Evolutionary conservation across 2,113 vertebrate genomes (phyloP), one percentile per base, ranked within the genome.

Genomic region (Psittacula cyanocephala): DNA sequence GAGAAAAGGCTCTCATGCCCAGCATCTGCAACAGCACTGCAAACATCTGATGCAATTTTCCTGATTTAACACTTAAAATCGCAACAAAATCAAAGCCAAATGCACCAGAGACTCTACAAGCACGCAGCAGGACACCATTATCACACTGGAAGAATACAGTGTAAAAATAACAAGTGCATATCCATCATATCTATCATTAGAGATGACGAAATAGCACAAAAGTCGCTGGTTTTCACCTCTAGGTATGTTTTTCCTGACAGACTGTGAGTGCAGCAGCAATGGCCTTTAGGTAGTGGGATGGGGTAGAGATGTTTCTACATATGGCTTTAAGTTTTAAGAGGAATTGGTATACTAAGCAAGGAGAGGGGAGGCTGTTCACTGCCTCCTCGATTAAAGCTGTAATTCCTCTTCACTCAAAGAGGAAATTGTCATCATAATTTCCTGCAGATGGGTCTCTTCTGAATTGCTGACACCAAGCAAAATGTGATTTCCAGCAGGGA

Each of bases 361-460:
- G 39, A 41, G 47, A 82, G 52, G 60, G 80, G 63, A 86, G 89
- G 71, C 47, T 77, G 59, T 6, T 88, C 5, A 6, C 80, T 86
- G 76, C 68, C 76, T 87, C 77, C 90, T 89, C 31, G 3, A 33
- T 59, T 75, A 55, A 91, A 93, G 95, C 91, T 95, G 78, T 39
- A 70, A 91, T 79, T 81, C 72, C 64, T 92, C 83, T 41, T 17
- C 72, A 11, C 83, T 71, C 70, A 3, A 12, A 94, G 87, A 89
- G 87, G 87, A 94, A 95, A 91, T 76, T 79, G 87, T 82, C 93
- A 69, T 67, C 16, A 1, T 50, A 44, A 92, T 96, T 96, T 91
- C 95, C 94, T 94, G 68, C 85, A 95, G 95, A 86, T 82, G 85
- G 87, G 59, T 67, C 94, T 82, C 85, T 72, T 60, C 82, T 59